These are phyloP conservation scores for Stegastes partitus DNA, from an alignment of 2,113 vertebrate species.

Conservation along the genomic window DNA sequence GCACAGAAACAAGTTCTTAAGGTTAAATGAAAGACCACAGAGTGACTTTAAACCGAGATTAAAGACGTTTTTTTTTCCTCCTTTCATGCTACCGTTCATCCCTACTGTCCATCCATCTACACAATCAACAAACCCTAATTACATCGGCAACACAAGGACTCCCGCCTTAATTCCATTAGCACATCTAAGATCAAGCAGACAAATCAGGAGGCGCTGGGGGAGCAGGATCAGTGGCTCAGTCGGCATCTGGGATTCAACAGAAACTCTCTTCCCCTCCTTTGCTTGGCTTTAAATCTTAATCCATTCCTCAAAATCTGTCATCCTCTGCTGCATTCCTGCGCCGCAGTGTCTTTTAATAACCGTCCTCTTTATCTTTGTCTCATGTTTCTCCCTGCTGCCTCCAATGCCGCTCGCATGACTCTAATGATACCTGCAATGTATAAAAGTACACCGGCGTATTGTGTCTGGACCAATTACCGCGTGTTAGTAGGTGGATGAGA, in stretches of 20 bases:
- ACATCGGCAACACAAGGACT: conserved; percentile 5
- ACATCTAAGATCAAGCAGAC: conserved; percentile 38
- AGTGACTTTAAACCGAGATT: not conserved
- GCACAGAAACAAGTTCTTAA: too few relatives aligned
- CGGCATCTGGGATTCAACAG: conserved; percentile 41
- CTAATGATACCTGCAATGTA: conserved; percentile 58
- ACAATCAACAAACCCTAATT: conserved; percentile 21
- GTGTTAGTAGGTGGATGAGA: conserved; percentile 32
- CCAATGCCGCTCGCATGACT: conserved; percentile 28
- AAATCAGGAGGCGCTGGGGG: conserved; percentile 34
- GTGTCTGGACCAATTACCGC: conserved; percentile 55
- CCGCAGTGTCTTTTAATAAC: conserved; percentile 64
- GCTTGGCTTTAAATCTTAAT: conserved; percentile 53
- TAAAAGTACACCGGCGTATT: conserved; percentile 32
- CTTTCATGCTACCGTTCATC: not conserved
- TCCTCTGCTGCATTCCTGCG: conserved; percentile 52
- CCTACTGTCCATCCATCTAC: not conserved
- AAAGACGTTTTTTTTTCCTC: not conserved
- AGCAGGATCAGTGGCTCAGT: conserved; percentile 47
- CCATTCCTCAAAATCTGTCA: conserved; percentile 67
- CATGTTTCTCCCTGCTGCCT: conserved; percentile 36
- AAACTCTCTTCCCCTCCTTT: conserved; percentile 36
- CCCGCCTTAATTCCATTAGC: conserved; percentile 28
- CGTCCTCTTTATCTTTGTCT: conserved; percentile 65
- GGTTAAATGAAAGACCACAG: too few relatives aligned